Evolutionary conservation across 2,113 vertebrate species (phyloP), one percentile per base, ranked within the genome.

Genomic region (Turdus rufiventris): DNA sequence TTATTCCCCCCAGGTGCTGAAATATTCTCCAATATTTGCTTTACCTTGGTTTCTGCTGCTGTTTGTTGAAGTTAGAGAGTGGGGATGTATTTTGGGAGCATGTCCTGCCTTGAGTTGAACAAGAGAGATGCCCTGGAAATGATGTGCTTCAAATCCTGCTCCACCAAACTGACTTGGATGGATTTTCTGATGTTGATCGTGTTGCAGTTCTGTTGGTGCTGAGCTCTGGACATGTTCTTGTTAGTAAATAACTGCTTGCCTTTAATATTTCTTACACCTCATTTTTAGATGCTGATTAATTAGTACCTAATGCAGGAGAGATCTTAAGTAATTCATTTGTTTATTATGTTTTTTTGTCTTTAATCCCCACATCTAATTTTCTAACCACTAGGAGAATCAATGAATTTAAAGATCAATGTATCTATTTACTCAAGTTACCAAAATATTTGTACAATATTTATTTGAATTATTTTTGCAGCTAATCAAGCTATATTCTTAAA

Each of bases 131-230:
- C 36, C n/a, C 50, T 48, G 70, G 19, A 61, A 77, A 53, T 8
- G 0, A 9, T 25, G 40, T 29, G 21, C 23, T 73, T 84, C 14
- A 77, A 77, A 66, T 54, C 45, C 74, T 45, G 7, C 20, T 85
- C 9, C 31, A 65, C 31, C 4, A 0, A 66, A 18, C 28, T 17
- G 25, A 12, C 18, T 67, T 48, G 0, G 10, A 3, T 12, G 10
- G n/a, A 2, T 82, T 88, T 88, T 53, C 72, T 26, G 47, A 18
- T 10, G 38, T 5, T 53, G 38, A 10, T 62, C 48, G 14, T 58
- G 7, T 53, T 53, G 66, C n/a, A 34, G 53, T 24, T 31, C 16
- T 34, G 8, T n/a, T 14, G 26, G 23, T 77, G 19, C n/a, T 17
- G 47, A 77, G 10, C 31, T 18, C 16, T 58, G 66, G 11, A 21